phyloP scores from a whole-genome alignment of 1,140 invertebrate species.

The Rhynchophorus ferrugineus region DNA sequence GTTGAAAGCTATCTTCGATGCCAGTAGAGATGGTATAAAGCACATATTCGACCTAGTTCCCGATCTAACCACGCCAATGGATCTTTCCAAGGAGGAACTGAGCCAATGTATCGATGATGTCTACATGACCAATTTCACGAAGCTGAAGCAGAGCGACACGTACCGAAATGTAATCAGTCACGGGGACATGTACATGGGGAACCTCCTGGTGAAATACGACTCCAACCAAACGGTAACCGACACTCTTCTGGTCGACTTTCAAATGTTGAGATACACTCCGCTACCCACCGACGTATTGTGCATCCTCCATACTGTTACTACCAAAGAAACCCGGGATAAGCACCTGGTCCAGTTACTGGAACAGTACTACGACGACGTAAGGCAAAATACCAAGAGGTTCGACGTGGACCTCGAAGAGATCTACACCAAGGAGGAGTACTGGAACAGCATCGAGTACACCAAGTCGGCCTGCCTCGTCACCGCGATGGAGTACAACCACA shows the following conservation, averaged over 20 bases:
- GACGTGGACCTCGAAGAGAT: conserved; percentile 6
- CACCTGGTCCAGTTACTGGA: conserved; percentile 34
- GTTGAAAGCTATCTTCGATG: background rate
- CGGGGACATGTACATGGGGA: conserved; percentile 43
- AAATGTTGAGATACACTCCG: conserved; percentile 45
- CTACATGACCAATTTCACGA: background rate
- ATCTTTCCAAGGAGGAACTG: conserved; percentile 1
- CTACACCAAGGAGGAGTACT: conserved; percentile 2
- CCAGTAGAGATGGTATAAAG: background rate
- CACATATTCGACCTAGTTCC: conserved; percentile 9
- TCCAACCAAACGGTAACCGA: conserved; percentile 37
- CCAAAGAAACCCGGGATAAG: conserved; percentile 34
- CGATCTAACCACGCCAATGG: background rate
- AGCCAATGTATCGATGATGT: background rate
- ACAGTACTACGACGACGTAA: conserved; percentile 35
- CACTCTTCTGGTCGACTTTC: conserved; percentile 48
- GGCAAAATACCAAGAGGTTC: conserved; percentile 1
- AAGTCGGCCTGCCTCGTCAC: background rate
- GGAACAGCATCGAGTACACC: background rate
- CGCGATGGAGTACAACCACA: background rate
- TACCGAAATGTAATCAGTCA: conserved; percentile 39
- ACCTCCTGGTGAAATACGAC: conserved; percentile 43
- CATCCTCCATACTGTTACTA: conserved; percentile 38
- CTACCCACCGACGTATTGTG: conserved; percentile 44
- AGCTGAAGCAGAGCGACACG: conserved; percentile 4